Conservation (phyloP, 2,113 vertebrate species). For the Agelaius phoeniceus region DNA sequence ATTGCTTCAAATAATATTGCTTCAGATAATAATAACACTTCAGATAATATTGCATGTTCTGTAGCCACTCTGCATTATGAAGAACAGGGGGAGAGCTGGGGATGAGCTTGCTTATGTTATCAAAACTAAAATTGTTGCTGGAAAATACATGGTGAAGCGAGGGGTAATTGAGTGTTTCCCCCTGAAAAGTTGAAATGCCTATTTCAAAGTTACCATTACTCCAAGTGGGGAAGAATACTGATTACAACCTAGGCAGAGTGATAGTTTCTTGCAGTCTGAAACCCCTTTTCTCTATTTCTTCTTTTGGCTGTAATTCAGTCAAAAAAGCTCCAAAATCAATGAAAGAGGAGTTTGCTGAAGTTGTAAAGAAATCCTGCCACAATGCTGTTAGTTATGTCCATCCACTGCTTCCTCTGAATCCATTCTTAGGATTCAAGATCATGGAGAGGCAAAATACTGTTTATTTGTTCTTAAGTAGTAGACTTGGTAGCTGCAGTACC, state of each 20-base stretch:
- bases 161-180: background rate
- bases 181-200: background rate
- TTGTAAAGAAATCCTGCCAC: background rate
- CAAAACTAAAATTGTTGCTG: background rate
- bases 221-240: background rate
- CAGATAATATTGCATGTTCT: background rate
- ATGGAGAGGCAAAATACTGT: background rate
- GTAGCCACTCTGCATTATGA: background rate
- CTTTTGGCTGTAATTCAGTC: background rate
- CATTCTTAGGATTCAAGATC: background rate
- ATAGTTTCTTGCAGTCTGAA: background rate
- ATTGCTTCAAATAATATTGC: background rate
- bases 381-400: background rate
- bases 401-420: background rate
- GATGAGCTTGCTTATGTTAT: background rate
- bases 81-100: accelerated
- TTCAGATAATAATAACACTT: background rate
- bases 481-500: background rate
- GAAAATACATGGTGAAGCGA: background rate
- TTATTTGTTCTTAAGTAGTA: background rate
- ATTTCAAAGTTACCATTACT: background rate
- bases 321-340: background rate
- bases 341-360: background rate
- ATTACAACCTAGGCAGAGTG: background rate
- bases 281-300: background rate